Conservation (phyloP, 2,888 invertebrate species). For the Hydroisotoma schaefferi region DNA sequence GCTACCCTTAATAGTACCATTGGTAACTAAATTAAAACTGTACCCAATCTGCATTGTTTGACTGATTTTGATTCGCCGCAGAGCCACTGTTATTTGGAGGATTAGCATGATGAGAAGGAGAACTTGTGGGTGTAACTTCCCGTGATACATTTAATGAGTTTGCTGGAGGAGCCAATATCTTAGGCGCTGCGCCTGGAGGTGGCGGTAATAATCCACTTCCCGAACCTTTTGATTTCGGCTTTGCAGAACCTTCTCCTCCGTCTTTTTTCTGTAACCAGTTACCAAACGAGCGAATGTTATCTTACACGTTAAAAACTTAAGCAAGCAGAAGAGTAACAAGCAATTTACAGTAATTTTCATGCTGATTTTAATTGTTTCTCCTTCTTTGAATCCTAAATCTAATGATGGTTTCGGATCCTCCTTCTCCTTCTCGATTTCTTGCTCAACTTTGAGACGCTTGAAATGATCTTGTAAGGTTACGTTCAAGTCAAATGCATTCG, state of each 20-base stretch:
- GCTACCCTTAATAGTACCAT: too few relatives aligned
- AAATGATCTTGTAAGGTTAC: slow-evolving; percentile 98
- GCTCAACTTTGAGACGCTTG: slow-evolving; percentile 82
- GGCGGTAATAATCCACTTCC: slow-evolving; percentile 66
- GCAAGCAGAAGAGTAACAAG: neutral
- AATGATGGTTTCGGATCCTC: slow-evolving; percentile 70
- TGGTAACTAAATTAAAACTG: slow-evolving; percentile 46
- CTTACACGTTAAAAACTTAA: neutral
- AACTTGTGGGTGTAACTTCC: slow-evolving; percentile 60
- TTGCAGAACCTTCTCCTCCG: slow-evolving; percentile 69
- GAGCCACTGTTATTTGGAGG: slow-evolving; percentile 26
- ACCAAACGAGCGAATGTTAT: neutral
- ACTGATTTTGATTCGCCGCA: slow-evolving; percentile 30
- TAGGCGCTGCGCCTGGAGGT: slow-evolving; percentile 74
- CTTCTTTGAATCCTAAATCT: slow-evolving; percentile 97
- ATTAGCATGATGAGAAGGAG: slow-evolving; percentile 47
- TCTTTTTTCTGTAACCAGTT: slow-evolving; percentile 71
- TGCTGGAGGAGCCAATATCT: slow-evolving; percentile 65
- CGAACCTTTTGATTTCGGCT: slow-evolving; percentile 58
- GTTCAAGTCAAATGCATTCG: slow-evolving; percentile 98
- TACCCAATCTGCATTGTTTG: slow-evolving; percentile 49
- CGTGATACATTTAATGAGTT: slow-evolving; percentile 56
- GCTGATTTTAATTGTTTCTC: slow-evolving; percentile 98
- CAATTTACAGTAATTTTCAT: slow-evolving; percentile 84
- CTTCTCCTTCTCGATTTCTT: slow-evolving; percentile 65